phyloP scores from a whole-genome alignment of 2,888 invertebrate genomes.

The Himalopsyche anomala region DNA sequence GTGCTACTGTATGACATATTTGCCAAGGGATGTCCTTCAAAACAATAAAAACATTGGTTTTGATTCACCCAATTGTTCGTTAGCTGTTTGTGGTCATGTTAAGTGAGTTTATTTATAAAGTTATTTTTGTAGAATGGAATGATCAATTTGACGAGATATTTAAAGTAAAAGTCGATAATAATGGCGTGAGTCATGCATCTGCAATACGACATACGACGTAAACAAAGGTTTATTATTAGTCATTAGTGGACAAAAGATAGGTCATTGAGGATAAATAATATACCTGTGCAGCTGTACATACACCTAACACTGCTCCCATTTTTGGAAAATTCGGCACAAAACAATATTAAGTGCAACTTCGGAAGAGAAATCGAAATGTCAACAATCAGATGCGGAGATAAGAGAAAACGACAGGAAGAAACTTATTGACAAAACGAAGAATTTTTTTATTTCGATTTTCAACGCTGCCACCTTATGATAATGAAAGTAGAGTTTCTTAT shows the following conservation, averaged over 20 bases:
- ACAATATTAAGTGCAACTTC: background rate
- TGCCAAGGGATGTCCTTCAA: too few relatives aligned
- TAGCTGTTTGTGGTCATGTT: too few relatives aligned
- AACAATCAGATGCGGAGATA: background rate
- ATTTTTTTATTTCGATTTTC: too few relatives aligned
- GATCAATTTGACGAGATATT: background rate
- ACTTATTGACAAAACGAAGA: background rate
- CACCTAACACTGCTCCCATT: conserved; percentile 81
- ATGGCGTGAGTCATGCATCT: conserved; percentile 44
- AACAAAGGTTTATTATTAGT: conserved; percentile 10
- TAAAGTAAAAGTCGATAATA: conserved; percentile 36
- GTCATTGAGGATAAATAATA: conserved; percentile 47
- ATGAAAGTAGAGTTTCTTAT: background rate
- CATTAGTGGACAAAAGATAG: background rate
- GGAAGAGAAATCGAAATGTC: background rate
- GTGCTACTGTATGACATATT: too few relatives aligned
- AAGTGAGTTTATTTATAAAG: too few relatives aligned
- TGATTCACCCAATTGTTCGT: too few relatives aligned
- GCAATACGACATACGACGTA: conserved; percentile 48
- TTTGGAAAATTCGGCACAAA: conserved; percentile 44
- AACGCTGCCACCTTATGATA: background rate
- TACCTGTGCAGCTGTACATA: conserved; percentile 81
- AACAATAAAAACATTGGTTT: too few relatives aligned
- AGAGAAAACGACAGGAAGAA: background rate
- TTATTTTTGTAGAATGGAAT: too few relatives aligned